Percentiles rank a stretch among this genome's conserved stretches.
Conservation (phyloP, 1,140 invertebrate genomes). For the Cydia strobilella region DNA sequence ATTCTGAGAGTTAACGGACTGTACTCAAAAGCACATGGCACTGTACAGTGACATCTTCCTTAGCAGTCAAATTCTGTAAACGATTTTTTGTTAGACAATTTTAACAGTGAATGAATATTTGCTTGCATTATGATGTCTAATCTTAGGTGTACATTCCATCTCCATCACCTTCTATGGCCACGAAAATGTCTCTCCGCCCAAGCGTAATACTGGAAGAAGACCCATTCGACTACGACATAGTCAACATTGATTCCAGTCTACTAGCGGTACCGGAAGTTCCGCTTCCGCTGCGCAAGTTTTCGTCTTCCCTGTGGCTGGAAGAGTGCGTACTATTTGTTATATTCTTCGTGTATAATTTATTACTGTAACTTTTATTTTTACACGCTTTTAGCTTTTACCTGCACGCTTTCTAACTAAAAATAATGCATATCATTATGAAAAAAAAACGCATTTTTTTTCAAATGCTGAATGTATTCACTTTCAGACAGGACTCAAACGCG, state of each 20-base stretch:
- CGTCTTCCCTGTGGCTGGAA: background rate
- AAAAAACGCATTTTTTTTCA: too few species aligned
- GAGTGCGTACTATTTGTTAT: background rate
- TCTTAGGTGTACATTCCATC: slow-evolving; percentile 7
- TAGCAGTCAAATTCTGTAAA: too few species aligned
- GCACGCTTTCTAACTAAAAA: too few species aligned
- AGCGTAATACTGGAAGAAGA: slow-evolving; percentile 57
- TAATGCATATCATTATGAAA: too few species aligned
- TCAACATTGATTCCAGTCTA: slow-evolving; percentile 62
- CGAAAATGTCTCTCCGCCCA: background rate
- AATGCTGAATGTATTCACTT: background rate
- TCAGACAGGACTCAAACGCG: background rate
- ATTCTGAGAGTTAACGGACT: too few species aligned
- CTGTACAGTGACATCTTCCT: too few species aligned
- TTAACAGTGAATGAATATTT: too few species aligned
- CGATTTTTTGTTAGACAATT: too few species aligned
- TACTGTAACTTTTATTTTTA: background rate
- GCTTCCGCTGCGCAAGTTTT: background rate
- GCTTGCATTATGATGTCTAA: background rate
- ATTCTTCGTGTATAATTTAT: background rate
- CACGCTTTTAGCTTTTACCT: too few species aligned
- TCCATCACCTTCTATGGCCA: background rate
- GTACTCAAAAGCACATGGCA: too few species aligned
- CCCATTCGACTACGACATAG: slow-evolving; percentile 69
- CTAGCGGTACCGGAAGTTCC: slow-evolving; percentile 48